phyloP scores from a whole-genome alignment of 1,140 invertebrate genomes.

The Augochlora pura region DNA sequence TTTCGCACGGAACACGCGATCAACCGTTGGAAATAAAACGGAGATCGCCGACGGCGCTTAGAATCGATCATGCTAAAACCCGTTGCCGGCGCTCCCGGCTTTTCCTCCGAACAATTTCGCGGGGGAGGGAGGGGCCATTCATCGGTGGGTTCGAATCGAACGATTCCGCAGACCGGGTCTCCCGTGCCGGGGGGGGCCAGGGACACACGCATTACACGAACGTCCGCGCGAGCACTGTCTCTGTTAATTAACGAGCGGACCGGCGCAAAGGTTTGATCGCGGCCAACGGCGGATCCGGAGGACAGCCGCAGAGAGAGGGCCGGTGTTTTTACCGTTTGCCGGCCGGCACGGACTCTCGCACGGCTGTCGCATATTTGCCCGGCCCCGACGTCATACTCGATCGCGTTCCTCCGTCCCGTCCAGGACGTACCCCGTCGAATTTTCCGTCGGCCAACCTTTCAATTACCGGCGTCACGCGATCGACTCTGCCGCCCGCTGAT shows the following conservation, averaged over 20 bases:
- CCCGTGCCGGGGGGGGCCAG: not conserved
- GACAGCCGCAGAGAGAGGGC: not conserved
- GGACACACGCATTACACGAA: conserved; percentile 4
- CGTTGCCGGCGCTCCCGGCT: not conserved
- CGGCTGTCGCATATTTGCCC: conserved; percentile 4
- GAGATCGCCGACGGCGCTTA: not conserved
- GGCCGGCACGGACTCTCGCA: not conserved
- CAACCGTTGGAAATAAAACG: too few species aligned
- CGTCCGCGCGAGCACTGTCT: not conserved
- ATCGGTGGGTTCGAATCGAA: conserved; percentile 1
- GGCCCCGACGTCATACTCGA: not conserved
- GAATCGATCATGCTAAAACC: not conserved
- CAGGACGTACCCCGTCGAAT: not conserved
- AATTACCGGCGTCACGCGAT: not conserved
- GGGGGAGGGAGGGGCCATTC: too few species aligned
- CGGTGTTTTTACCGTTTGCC: not conserved
- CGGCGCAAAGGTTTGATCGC: not conserved
- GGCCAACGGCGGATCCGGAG: not conserved
- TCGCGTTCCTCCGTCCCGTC: not conserved
- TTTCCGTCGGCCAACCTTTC: not conserved
- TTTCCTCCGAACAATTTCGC: not conserved
- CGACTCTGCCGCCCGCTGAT: not conserved
- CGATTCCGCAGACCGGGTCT: not conserved
- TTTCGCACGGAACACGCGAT: too few species aligned
- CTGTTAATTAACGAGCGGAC: conserved; percentile 6